Evolutionary conservation across 2,797 vertebrate genomes (phyloP).

Genomic region (Enteromius paludinosus): DNA sequence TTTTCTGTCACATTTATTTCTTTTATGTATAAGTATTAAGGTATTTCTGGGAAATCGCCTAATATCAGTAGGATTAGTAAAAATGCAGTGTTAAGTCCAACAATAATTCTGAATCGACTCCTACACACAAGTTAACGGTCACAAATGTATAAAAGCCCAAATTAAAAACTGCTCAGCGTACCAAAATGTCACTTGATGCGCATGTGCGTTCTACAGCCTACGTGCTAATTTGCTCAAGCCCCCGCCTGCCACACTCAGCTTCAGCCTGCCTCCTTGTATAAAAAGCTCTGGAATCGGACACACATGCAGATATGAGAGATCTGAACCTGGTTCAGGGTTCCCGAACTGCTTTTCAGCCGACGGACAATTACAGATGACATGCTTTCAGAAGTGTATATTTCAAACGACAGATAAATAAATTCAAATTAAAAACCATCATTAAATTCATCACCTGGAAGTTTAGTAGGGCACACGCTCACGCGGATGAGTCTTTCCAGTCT

Average conservation of each 20-base stretch:
- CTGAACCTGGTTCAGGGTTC: conserved; percentile 10
- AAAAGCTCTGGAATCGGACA: conserved; percentile 24
- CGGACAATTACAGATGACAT: conserved; percentile 39
- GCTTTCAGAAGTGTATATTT: conserved; percentile 28
- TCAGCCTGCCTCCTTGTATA: conserved; percentile 35
- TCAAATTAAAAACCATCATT: conserved; percentile 47
- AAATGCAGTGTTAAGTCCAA: background rate
- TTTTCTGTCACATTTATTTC: background rate
- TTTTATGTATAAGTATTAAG: background rate
- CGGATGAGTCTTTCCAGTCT: conserved; percentile 13
- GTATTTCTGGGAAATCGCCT: background rate
- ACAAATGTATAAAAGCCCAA: conserved; percentile 15
- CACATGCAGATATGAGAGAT: conserved; percentile 38
- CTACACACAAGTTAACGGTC: background rate
- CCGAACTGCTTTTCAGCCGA: conserved; percentile 33
- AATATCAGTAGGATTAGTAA: background rate
- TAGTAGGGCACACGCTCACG: conserved; percentile 2
- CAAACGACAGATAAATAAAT: conserved; percentile 38
- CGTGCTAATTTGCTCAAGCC: conserved; percentile 9
- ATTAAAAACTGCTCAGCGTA: conserved; percentile 18
- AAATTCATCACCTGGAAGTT: conserved; percentile 28
- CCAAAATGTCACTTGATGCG: background rate
- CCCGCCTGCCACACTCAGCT: conserved; percentile 8
- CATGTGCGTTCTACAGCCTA: conserved; percentile 25
- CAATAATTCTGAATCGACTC: background rate